Conservation (phyloP, 2,888 invertebrate species). For the Brenthis hecate region DNA sequence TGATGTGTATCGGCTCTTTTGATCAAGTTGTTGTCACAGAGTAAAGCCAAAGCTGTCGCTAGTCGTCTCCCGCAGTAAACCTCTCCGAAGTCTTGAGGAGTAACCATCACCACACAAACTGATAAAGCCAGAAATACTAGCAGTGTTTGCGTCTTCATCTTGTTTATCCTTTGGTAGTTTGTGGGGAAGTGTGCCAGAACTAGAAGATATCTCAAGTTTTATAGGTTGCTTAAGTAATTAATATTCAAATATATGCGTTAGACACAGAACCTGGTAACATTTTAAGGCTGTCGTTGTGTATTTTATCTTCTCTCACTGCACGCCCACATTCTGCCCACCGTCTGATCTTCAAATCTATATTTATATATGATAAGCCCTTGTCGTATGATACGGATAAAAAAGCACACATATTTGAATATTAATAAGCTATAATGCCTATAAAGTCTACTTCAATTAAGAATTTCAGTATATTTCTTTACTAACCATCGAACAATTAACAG, state of each 20-base stretch:
- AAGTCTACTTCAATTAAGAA: neutral
- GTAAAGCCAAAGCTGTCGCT: slow-evolving; percentile 38
- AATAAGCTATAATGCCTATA: neutral
- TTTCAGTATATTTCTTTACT: slow-evolving; percentile 30
- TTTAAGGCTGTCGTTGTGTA: too few species aligned
- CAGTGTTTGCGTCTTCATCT: slow-evolving; percentile 23
- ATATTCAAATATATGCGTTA: slow-evolving; percentile 1
- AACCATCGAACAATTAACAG: too few species aligned
- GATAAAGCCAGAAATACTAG: neutral
- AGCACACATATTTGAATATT: neutral
- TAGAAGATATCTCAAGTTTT: neutral
- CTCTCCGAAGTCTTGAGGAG: slow-evolving; percentile 4
- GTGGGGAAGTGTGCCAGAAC: neutral
- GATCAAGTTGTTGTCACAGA: slow-evolving; percentile 38
- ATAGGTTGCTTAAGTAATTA: neutral
- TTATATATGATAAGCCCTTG: neutral
- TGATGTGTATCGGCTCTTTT: slow-evolving; percentile 19
- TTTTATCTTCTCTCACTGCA: neutral
- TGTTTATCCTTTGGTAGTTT: neutral
- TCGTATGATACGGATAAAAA: neutral
- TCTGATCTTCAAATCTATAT: neutral
- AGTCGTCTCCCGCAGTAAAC: slow-evolving; percentile 37
- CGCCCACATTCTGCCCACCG: neutral
- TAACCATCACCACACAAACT: neutral
- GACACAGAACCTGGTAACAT: neutral